A percentile compares a stretch with the other conserved stretches of the same genome.
These are phyloP conservation scores for Morbakka virulenta DNA, from an alignment of 30 jellyfish, hydroid and myxozoan species.

Conservation along the genomic window DNA sequence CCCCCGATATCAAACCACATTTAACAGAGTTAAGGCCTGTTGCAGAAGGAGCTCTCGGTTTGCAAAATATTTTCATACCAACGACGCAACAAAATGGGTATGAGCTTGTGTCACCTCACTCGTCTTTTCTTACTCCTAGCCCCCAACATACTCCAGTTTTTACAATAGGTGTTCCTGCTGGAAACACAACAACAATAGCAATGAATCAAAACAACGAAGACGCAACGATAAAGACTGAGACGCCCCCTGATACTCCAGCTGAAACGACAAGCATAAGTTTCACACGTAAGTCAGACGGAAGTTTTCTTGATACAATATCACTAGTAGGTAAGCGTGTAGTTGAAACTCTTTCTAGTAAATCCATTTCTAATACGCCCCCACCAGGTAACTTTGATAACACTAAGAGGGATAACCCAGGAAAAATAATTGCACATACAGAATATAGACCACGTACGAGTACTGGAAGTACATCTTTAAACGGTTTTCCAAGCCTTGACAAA, in stretches of 20 bases:
- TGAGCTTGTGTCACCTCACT: constrained; percentile 50
- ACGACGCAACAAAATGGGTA: constrained; percentile 78
- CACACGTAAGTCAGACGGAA: constrained; percentile 61
- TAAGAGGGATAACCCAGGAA: not conserved
- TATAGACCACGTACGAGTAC: not conserved
- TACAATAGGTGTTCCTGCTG: constrained; percentile 68
- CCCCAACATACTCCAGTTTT: constrained; percentile 78
- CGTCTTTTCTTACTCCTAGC: constrained; percentile 81
- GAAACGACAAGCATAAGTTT: constrained; percentile 56
- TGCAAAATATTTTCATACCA: constrained; percentile 73
- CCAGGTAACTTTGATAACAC: not conserved
- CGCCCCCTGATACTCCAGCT: constrained; percentile 90
- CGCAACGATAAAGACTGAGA: constrained; percentile 63
- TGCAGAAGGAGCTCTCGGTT: constrained; percentile 55
- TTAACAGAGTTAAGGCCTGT: constrained; percentile 75
- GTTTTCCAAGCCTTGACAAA: not conserved
- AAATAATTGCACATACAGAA: not conserved
- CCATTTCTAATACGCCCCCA: not conserved
- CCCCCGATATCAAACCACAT: constrained; percentile 67
- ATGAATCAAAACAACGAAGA: constrained; percentile 28
- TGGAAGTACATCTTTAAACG: not conserved
- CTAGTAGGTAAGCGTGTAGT: not conserved
- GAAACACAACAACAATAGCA: constrained; percentile 22
- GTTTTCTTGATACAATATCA: not conserved
- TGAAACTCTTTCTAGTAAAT: not conserved